phyloP scores from a whole-genome alignment of 2,113 vertebrate species.

The Sphyrna mokarran region DNA sequence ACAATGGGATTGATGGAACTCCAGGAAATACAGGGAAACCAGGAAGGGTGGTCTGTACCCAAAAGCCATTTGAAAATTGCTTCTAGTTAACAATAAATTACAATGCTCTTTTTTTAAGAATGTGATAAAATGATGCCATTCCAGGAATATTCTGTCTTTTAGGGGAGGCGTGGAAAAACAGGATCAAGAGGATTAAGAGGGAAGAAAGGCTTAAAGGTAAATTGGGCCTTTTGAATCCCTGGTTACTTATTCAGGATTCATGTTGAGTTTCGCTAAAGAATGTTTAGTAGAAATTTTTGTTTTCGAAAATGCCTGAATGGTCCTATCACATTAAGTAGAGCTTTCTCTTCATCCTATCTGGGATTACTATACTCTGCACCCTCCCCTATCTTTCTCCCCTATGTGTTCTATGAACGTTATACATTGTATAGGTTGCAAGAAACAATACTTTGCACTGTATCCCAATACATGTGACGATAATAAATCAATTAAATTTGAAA shows the following conservation, averaged over 20 bases:
- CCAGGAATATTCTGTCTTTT: constrained; percentile 20
- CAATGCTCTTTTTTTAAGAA: background rate
- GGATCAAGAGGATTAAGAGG: constrained; percentile 63
- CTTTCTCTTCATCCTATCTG: too few relatives aligned
- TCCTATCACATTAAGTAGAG: too few relatives aligned
- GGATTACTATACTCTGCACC: too few relatives aligned
- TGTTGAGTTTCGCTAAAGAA: background rate
- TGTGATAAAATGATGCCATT: background rate
- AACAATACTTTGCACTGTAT: too few relatives aligned
- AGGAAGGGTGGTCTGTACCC: constrained; percentile 64
- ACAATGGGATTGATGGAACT: constrained; percentile 53
- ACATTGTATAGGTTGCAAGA: too few relatives aligned
- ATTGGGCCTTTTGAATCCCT: background rate
- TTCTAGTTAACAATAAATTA: background rate
- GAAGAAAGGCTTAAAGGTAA: constrained; percentile 67
- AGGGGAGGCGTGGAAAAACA: constrained; percentile 74
- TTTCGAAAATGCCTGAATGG: background rate
- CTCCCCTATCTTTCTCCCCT: too few relatives aligned
- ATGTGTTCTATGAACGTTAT: too few relatives aligned
- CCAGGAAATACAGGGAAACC: constrained; percentile 53
- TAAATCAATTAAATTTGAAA: too few relatives aligned
- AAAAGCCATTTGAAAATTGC: background rate
- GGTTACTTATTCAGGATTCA: background rate
- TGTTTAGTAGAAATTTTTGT: background rate
- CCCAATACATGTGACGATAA: too few relatives aligned